Percentiles rank a stretch among this genome's conserved stretches.
These are phyloP conservation scores for Drosophila gunungcola DNA, from an alignment of 1,140 invertebrate species.

Conservation along the genomic window DNA sequence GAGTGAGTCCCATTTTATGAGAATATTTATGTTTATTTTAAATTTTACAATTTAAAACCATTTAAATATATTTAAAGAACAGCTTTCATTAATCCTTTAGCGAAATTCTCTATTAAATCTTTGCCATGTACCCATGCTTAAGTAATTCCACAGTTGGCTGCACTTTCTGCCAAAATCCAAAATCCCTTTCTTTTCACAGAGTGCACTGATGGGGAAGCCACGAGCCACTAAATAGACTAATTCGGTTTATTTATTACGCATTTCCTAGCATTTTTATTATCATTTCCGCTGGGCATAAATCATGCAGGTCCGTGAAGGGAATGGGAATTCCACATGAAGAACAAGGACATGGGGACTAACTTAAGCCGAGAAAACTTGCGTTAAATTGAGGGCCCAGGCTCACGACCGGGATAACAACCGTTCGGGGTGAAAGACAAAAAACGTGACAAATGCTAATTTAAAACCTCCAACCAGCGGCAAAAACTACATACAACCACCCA, in stretches of 20 bases:
- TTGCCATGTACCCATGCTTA: conserved; percentile 5
- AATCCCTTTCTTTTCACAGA: conserved; percentile 13
- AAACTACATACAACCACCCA: conserved; percentile 42
- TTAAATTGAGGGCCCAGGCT: conserved; percentile 59
- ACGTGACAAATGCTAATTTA: conserved; percentile 83
- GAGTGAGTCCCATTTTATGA: neutral
- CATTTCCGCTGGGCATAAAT: conserved; percentile 79
- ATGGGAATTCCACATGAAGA: no score
- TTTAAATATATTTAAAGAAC: neutral
- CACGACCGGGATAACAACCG: conserved; percentile 12
- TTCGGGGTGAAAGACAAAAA: conserved; percentile 55
- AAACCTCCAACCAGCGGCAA: conserved; percentile 62
- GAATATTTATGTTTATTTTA: neutral
- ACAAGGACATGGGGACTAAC: conserved; percentile 19
- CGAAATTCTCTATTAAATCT: conserved; percentile 10
- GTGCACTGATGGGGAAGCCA: conserved; percentile 58
- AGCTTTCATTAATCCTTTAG: neutral
- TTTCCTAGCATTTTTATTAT: conserved; percentile 81
- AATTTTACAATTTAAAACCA: no score
- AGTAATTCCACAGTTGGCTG: conserved; percentile 47
- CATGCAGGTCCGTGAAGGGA: conserved; percentile 39
- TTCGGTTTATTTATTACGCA: conserved; percentile 81
- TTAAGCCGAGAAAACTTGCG: conserved; percentile 64
- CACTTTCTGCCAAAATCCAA: conserved; percentile 10
- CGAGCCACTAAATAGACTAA: conserved; percentile 56